Base-by-base conservation (phyloP, 2,888 invertebrate genomes). In the Drosophila mimetica region DNA sequence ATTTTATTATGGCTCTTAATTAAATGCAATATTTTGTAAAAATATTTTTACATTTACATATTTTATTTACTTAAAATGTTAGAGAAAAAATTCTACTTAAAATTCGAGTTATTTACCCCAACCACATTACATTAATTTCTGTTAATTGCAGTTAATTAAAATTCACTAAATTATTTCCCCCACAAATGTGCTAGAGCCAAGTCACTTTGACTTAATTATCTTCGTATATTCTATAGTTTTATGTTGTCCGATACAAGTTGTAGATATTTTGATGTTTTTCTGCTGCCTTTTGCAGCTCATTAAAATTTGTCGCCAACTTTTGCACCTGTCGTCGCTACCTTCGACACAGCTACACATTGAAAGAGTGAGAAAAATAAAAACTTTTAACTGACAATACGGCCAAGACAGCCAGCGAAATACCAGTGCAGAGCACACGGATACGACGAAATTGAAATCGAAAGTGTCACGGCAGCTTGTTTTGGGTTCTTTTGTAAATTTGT, bases 261-360 rank as follows among this genome's bases (percentile, higher is more conserved):
- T 34, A 37, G 54, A 36, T 50, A 22, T 67, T 67, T 69, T 66
- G 34, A 41, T 70, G 47, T 44, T 64, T 36, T 30, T 34, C 53
- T 39, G 65, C 69, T 67, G 83, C 71, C 83, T 85, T 82, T 85
- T 85, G 83, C 79, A 88, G 88, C 88, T 82, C 83, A 82, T 82
- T 82, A 82, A 82, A 82, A 88, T 73, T 88, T 82, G 88, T 79
- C 86, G 82, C 82, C 86, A 82, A 67, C 57, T 70, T 83, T 83
- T 86, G 86, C 83, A 83, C 83, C 88, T 83, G 83, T 83, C 88
- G 72, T 70, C 59, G 69, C 80, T 86, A 86, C 88, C 86, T 83
- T 83, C 86, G 71, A 88, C 69, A 71, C 69, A 16, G 22, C 34
- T 30, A 70, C 59, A 71, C 42, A 50, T 47, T 22, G 25, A 25